phyloP scores from a whole-genome alignment of 2,888 invertebrate genomes.

The Oligia latruncula region DNA sequence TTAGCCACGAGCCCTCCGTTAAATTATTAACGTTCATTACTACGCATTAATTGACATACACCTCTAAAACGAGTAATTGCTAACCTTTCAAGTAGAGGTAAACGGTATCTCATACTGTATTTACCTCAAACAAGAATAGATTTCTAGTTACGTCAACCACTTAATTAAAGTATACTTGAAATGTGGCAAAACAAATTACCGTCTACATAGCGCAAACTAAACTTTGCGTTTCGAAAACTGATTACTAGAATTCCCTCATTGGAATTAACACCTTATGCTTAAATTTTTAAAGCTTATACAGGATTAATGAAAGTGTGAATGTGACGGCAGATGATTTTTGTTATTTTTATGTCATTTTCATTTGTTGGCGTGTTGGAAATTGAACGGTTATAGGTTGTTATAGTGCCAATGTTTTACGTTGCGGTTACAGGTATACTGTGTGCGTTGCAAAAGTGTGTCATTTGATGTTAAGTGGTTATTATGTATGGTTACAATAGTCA shows the following conservation, averaged over 20 bases:
- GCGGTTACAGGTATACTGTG: conserved; percentile 35
- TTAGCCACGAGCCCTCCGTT: background rate
- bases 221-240: conserved; percentile 22
- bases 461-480: conserved; percentile 38
- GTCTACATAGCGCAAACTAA: conserved; percentile 39
- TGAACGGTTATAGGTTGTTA: conserved; percentile 61
- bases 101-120: background rate
- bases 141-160: conserved; percentile 18
- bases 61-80: background rate
- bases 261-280: conserved; percentile 31
- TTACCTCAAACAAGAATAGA: conserved; percentile 12
- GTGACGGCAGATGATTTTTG: conserved; percentile 31
- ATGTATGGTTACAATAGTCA: too few relatives aligned
- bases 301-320: background rate
- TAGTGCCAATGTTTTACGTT: conserved; percentile 46
- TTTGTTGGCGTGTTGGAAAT: conserved; percentile 61
- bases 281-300: conserved; percentile 17
- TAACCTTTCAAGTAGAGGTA: background rate
- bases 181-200: conserved; percentile 56
- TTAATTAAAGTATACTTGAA: conserved; percentile 40
- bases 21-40: background rate
- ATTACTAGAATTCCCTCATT: background rate
- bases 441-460: conserved; percentile 10
- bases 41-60: background rate
- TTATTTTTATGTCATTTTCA: conserved; percentile 68